Percentiles rank a stretch among this genome's conserved stretches.
Conservation (phyloP, 23 tunicate genomes). For the Corella eumyota region DNA sequence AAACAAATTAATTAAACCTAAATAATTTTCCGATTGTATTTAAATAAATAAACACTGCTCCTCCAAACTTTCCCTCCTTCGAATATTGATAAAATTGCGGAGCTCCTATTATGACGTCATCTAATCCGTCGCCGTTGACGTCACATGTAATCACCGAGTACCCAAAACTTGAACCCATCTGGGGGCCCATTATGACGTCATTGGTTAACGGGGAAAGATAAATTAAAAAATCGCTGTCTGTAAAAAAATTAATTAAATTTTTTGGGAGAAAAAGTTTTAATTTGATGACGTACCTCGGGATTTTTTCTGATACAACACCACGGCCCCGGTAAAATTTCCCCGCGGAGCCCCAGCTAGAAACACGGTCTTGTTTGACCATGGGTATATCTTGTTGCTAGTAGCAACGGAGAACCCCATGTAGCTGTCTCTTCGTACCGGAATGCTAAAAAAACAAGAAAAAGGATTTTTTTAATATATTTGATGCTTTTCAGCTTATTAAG, state of each 20-base stretch:
- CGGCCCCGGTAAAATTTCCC: constrained; percentile 52
- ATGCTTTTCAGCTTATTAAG: not conserved
- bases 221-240: not conserved
- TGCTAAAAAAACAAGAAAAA: constrained; percentile 11
- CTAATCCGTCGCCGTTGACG: constrained; percentile 83
- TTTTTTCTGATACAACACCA: constrained; percentile 23
- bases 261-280: not conserved
- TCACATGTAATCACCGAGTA: constrained; percentile 60
- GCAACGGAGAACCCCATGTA: constrained; percentile 78
- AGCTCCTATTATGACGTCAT: constrained; percentile 90
- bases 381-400: constrained; percentile 11
- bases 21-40: constrained; percentile 11
- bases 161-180: constrained; percentile 79
- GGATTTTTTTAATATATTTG: not conserved
- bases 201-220: constrained; percentile 2
- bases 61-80: constrained; percentile 53
- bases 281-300: not conserved
- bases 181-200: constrained; percentile 25
- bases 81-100: constrained; percentile 75
- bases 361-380: constrained; percentile 4
- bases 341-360: constrained; percentile 53
- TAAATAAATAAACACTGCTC: constrained; percentile 65
- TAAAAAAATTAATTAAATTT: not conserved
- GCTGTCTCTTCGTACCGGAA: constrained; percentile 50
- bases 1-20: too few relatives aligned